phyloP scores from a whole-genome alignment of 2,113 vertebrate species.

The Ariopsis seemanni region DNA sequence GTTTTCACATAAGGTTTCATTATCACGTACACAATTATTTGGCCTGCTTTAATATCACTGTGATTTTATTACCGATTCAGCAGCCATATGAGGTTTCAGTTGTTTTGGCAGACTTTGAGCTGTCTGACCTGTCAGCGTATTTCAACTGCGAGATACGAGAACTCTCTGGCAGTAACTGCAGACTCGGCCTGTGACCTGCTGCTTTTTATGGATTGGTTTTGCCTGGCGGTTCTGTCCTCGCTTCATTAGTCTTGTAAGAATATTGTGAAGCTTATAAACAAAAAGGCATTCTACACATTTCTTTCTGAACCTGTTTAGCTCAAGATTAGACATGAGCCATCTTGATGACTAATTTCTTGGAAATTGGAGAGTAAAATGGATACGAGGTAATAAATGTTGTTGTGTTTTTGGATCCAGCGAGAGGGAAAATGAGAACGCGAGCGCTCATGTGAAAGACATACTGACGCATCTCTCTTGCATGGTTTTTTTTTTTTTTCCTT shows the following conservation, averaged over 20 bases:
- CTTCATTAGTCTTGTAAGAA: neutral
- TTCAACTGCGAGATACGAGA: neutral
- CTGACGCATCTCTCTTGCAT: neutral
- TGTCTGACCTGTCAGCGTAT: neutral
- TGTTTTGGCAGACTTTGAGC: slow-evolving; percentile 16
- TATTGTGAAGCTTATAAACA: neutral
- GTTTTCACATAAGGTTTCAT: slow-evolving; percentile 9
- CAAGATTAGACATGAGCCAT: neutral
- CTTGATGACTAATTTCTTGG: neutral
- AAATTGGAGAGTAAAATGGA: neutral
- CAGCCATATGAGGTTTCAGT: neutral
- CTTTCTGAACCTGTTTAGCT: neutral
- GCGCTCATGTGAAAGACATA: neutral
- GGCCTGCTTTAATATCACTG: neutral
- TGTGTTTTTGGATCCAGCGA: neutral
- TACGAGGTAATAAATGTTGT: neutral
- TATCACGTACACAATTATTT: neutral
- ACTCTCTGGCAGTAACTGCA: neutral
- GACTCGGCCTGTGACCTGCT: neutral
- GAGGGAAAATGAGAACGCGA: neutral
- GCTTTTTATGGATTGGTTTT: neutral
- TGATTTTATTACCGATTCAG: slow-evolving; percentile 3
- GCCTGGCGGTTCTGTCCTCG: neutral
- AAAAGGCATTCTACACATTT: neutral
- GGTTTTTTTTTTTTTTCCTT: neutral